Evolutionary conservation across 92 coral and sea anemone species (phyloP), one percentile per base, ranked within the genome.

Genomic region (Porites divaricata): DNA sequence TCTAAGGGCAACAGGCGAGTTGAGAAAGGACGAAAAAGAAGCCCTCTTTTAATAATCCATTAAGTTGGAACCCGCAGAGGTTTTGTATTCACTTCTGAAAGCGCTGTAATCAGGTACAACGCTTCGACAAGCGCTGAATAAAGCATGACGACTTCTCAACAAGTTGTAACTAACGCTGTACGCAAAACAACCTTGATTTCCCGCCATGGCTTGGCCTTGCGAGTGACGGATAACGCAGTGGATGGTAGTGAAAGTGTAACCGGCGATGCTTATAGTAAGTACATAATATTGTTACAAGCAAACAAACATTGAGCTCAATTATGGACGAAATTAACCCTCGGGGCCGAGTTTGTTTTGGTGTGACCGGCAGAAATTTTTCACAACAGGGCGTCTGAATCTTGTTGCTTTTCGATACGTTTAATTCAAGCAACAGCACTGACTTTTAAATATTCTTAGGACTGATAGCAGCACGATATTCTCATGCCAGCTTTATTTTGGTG

Each of bases 121-220:
- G 16, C 58, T 19, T 20, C 59, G 6, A 41, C 41, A 5, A 20
- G 35, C 25, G 8, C 28, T 8, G 41, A 71, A 19, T 48, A 35
- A 4, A 35, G 45, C 45, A 35, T 35, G 53, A 79, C 52, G 84
- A 48, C 84, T 24, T 79, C 84, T 16, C 84, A 53, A 53, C 75
- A 52, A 56, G n/a, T 67, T 17, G 7, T 62, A 8, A 19, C 75
- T 2, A 79, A 79, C 24, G 63, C 68, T 1, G 63, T n/a, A 53
- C 74, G 90, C 7, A 79, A 64, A 51, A 63, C 77, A 5, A 10
- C 16, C 16, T 59, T 87, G 21, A 63, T 80, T 20, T 87, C 85
- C 79, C 35, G 75, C 0, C 71, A 80, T 17, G 90, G 90, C 2
- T 87, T 64, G 61, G 56, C 20, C 8, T 72, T 87, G 54, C 90